phyloP scores from a whole-genome alignment of 2,113 vertebrate genomes.

The Ramphastos sulfuratus region DNA sequence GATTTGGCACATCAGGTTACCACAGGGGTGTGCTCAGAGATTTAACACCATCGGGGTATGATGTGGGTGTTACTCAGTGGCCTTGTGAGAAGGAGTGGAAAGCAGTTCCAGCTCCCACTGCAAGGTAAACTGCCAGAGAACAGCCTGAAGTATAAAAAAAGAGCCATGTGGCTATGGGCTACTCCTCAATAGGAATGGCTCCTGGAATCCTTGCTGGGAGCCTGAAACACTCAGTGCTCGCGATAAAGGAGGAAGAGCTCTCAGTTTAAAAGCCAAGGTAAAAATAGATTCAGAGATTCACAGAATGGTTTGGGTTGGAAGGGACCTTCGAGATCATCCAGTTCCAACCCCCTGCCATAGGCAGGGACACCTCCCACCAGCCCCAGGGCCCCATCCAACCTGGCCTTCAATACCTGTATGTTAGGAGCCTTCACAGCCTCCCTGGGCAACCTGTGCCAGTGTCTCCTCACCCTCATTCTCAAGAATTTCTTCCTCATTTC shows the following conservation, averaged over 20 bases:
- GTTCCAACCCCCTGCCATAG: too few relatives aligned
- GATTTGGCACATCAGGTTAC: too few relatives aligned
- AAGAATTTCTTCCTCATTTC: too few relatives aligned
- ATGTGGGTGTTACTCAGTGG: background rate
- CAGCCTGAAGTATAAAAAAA: background rate
- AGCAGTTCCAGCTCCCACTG: background rate
- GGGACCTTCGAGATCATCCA: too few relatives aligned
- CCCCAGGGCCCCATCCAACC: too few relatives aligned
- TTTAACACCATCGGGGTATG: background rate
- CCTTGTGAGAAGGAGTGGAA: background rate
- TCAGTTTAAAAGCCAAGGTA: background rate
- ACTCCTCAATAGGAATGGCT: background rate
- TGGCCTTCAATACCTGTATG: too few relatives aligned
- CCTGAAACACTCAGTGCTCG: background rate
- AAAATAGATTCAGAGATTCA: background rate
- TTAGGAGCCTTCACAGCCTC: too few relatives aligned
- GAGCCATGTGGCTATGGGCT: background rate
- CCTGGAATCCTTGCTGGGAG: background rate
- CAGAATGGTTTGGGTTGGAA: too few relatives aligned
- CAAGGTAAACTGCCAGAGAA: background rate
- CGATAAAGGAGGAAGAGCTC: background rate
- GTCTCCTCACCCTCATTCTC: too few relatives aligned
- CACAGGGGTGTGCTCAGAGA: too few relatives aligned
- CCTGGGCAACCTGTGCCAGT: too few relatives aligned
- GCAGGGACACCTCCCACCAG: too few relatives aligned